Evolutionary conservation across 2,113 vertebrate species (phyloP).

Genomic region (Alouatta palliata): DNA sequence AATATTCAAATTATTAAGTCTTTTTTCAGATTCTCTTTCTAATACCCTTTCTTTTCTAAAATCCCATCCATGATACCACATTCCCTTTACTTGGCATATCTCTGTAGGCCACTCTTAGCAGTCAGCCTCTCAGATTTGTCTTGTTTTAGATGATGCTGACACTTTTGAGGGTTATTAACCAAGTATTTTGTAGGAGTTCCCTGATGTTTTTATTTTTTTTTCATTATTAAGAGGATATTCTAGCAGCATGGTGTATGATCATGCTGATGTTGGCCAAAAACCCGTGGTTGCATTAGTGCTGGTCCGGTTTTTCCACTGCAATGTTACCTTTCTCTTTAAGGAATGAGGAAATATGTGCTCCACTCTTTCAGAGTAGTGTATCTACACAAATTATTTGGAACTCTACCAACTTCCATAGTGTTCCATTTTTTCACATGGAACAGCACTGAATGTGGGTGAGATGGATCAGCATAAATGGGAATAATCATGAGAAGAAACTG

Average conservation of each 20-base stretch:
- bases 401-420: neutral
- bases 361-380: neutral
- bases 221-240: neutral
- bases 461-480: neutral
- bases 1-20: neutral
- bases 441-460: no score
- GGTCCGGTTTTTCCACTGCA: no score
- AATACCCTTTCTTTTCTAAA: neutral
- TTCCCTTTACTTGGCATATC: no score
- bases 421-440: neutral
- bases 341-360: neutral
- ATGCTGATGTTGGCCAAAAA: no score
- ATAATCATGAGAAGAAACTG: no score
- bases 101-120: neutral
- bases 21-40: neutral
- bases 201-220: neutral
- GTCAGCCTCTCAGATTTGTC: neutral
- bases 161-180: neutral
- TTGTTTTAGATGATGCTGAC: neutral
- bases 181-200: neutral
- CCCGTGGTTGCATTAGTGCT: neutral
- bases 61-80: rapidly evolving
- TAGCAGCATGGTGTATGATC: neutral
- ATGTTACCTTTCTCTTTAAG: neutral
- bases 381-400: neutral